Conservation (phyloP, 2,888 invertebrate genomes). For the Anthophora plumipes region DNA sequence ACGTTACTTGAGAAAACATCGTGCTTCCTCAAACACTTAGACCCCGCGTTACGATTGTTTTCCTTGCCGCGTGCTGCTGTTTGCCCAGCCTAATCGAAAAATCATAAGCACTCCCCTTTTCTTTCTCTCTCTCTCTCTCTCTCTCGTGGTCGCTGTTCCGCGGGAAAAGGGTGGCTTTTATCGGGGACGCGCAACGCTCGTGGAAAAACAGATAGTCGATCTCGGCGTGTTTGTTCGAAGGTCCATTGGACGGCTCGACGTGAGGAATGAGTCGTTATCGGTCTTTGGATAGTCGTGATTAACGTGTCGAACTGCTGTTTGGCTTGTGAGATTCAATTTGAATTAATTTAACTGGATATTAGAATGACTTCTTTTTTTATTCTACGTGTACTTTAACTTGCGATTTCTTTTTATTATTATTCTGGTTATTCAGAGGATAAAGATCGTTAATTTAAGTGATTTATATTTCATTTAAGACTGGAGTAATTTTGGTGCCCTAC, state of each 20-base stretch:
- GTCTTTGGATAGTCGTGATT: constrained; percentile 32
- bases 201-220: constrained; percentile 33
- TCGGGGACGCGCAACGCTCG: constrained; percentile 4
- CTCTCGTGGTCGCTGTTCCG: background rate
- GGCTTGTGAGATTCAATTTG: no score
- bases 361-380: no score
- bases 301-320: background rate
- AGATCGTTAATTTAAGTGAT: no score
- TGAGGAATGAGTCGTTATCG: background rate
- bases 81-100: constrained; percentile 78
- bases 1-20: constrained; percentile 77
- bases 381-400: no score
- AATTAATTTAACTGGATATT: no score
- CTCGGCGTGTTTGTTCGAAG: constrained; percentile 16
- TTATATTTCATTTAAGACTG: no score
- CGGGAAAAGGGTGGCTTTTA: constrained; percentile 24
- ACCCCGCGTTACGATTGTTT: constrained; percentile 63
- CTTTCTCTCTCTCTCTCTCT: no score
- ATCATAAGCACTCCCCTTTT: constrained; percentile 75
- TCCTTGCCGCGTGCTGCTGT: constrained; percentile 70
- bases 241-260: background rate
- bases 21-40: constrained; percentile 67
- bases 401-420: no score
- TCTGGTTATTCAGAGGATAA: no score
- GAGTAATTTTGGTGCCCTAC: no score